Evolutionary conservation across 2,797 vertebrate species (phyloP), one percentile per base, ranked within the genome.

Genomic region (Pangasius mekongensis): DNA sequence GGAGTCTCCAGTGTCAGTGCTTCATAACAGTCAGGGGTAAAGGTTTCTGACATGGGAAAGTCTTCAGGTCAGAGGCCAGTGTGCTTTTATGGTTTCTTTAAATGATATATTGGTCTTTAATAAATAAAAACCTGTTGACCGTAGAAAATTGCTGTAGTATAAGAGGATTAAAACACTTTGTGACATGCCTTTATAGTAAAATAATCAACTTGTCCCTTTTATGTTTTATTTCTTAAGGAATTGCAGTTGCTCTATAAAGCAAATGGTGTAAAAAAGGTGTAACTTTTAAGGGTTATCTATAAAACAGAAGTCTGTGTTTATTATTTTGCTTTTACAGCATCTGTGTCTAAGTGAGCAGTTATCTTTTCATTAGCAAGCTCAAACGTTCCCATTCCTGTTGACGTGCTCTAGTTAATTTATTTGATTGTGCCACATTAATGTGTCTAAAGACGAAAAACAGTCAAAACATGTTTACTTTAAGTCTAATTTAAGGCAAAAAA

Each of bases 391-490:
- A 43, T 9, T 82, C 11, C 58, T 9, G 36, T 47, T 43, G 36
- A 81, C 77, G 14, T 20, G 30, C 52, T 36, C 3, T 22, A 58
- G 54, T 58, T 80, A 58, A 56, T 80, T 36, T 36, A 80, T 80
- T 24, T 20, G 9, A 33, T 33, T 78, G n/a, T 80, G 52, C 33
- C n/a, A 33, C 52, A 56, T 80, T 39, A 36, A 39, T 5, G 77
- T 22, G 30, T 58, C 54, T 56, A 56, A 81, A 39, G 54, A 81
- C 30, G 49, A 9, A 36, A 58, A 36, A 58, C 54, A 81, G 77
- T 81, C 77, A 81, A 81, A 81, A 81, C 54, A 81, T 82, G 58
- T 52, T 33, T 83, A 66, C 27, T 83, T 49, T 83, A 5, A 33
- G 43, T 67, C 27, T 22, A 52, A 33, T 62, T 62, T 39, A 39